Base-by-base conservation (phyloP, 2,797 vertebrate genomes). In the Harpagifer antarcticus region DNA sequence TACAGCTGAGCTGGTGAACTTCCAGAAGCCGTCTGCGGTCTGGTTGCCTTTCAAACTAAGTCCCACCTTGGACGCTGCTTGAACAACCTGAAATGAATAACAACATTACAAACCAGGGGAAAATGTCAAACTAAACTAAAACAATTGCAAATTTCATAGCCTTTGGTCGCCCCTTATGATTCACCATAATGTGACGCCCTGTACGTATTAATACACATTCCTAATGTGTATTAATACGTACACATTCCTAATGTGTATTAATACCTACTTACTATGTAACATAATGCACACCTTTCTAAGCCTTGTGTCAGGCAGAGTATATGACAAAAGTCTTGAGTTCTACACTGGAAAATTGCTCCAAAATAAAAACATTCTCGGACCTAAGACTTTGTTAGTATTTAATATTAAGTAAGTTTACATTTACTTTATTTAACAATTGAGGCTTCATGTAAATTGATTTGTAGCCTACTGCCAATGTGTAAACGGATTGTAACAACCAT, bases 1-100 rank as follows among this genome's bases (percentile, higher is more conserved):
- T 70, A 95, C 92, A 48, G 95, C 91, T 0, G 95, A 96, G 86
- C 92, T 95, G 81, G 92, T 94, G 84, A 94, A 96, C 67, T 94
- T 95, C 95, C 95, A 95, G 91, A 96, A 95, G 11, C 95, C 93
- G 2, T 94, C 91, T 0, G 85, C n/a, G 1, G 94, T 94, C 14
- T 66, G 0, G 85, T 96, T 96, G 16, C 58, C 76, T 79, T 87
- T 95, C 58, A 95, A 42, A 92, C 94, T 95, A 1, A 96, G 40
- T 13, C 95, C 94, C 9, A n/a, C 82, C 43, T 87, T 91, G 5
- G 90, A 85, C 0, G 91, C 83, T 0, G 76, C 72, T 14, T 78
- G 75, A 62, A 95, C 67, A 14, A 95, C 74, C 95, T 96, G 76
- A 13, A 87, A 79, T 14, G 66, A 45, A 76, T 50, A 0, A 37